Evolutionary conservation across 2,888 invertebrate species (phyloP).

Genomic region (Galerucella pusilla): DNA sequence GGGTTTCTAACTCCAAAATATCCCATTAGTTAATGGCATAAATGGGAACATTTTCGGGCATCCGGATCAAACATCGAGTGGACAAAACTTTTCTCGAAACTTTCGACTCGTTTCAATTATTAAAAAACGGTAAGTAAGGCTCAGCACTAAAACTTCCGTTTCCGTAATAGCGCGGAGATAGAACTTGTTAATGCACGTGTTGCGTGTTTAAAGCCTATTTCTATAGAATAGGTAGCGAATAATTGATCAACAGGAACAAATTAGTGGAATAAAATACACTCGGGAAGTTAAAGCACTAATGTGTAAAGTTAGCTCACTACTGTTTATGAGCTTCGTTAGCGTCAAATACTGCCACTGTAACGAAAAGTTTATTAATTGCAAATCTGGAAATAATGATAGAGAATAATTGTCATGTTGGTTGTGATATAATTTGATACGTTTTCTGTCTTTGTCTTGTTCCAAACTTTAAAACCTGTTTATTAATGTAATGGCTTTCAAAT

Average conservation of each 20-base stretch:
- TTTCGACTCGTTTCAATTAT: not conserved
- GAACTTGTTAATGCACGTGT: slow-evolving; percentile 23
- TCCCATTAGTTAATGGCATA: too few relatives aligned
- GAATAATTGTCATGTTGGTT: not conserved
- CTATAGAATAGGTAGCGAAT: slow-evolving; percentile 21
- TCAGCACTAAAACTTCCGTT: slow-evolving; percentile 14
- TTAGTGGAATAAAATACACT: slow-evolving; percentile 25
- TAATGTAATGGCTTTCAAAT: too few relatives aligned
- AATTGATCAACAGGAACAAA: slow-evolving; percentile 32
- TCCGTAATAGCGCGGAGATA: slow-evolving; percentile 13
- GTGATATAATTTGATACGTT: not conserved
- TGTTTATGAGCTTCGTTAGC: slow-evolving; percentile 18
- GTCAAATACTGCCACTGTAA: slow-evolving; percentile 9
- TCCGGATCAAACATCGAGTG: not conserved
- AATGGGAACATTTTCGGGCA: too few relatives aligned
- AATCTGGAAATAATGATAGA: not conserved
- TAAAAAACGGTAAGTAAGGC: not conserved
- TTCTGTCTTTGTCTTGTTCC: not conserved
- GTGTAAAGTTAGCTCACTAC: slow-evolving; percentile 12
- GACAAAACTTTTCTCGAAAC: too few relatives aligned
- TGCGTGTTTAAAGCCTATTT: slow-evolving; percentile 29
- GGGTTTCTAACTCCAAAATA: too few relatives aligned
- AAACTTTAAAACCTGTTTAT: too few relatives aligned
- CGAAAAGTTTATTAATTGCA: slow-evolving; percentile 21
- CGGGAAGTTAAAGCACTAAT: slow-evolving; percentile 23